Evolutionary conservation across 2,113 vertebrate genomes (phyloP).

Genomic region (Tetrao urogallus): DNA sequence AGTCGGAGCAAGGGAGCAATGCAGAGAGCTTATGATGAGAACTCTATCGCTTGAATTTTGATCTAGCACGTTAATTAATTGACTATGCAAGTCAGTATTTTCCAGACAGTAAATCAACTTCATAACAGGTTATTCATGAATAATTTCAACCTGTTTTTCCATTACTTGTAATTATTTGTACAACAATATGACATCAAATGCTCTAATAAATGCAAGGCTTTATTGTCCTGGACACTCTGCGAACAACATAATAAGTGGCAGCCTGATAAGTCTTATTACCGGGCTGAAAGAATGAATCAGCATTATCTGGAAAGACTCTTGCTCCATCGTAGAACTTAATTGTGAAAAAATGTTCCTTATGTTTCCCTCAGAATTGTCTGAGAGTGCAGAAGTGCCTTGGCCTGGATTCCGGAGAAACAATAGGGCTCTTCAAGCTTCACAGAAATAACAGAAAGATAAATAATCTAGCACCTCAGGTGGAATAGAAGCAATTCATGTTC

Average conservation of each 20-base stretch:
- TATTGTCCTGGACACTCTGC: conserved; percentile 16
- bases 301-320: not conserved
- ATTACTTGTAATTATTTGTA: conserved; percentile 65
- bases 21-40: not conserved
- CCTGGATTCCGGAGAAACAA: not conserved
- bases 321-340: not conserved
- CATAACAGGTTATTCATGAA: conserved; percentile 39
- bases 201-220: conserved; percentile 15
- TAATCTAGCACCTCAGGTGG: not conserved
- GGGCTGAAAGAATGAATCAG: not conserved
- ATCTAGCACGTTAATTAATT: conserved; percentile 47
- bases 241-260: conserved; percentile 1
- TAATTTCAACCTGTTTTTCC: conserved; percentile 46
- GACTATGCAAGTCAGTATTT: conserved; percentile 11
- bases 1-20: not conserved
- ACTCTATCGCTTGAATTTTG: not conserved
- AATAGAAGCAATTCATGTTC: not conserved
- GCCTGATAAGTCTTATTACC: not conserved
- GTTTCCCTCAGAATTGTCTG: not conserved
- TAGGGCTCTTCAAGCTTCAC: not conserved
- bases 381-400: not conserved
- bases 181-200: conserved; percentile 13
- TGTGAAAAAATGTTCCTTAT: not conserved
- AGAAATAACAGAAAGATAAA: not conserved
- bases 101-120: conserved; percentile 38